Percentiles rank a stretch among this genome's conserved stretches.
Evolutionary conservation across 35 echinoderm and acorn worm species (phyloP).

Genomic region (Ophioderma brevispina): DNA sequence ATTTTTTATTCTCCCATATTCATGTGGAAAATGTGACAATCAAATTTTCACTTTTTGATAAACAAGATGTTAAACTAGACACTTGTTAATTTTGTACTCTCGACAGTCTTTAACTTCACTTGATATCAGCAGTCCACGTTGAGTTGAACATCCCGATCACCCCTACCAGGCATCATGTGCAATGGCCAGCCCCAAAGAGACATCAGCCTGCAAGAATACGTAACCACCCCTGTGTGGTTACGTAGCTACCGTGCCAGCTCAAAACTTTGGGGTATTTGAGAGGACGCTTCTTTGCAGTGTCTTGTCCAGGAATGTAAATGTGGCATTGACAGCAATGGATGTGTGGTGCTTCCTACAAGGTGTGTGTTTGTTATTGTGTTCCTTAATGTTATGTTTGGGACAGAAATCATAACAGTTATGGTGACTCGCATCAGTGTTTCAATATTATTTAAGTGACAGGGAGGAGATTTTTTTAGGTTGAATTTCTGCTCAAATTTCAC

Average conservation of each 20-base stretch:
- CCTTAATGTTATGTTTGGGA: no score
- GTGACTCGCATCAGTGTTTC: no score
- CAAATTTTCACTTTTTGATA: no score
- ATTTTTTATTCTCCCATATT: no score
- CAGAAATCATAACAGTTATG: no score
- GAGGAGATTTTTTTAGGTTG: no score
- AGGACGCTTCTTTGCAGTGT: constrained; percentile 60
- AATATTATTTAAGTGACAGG: no score
- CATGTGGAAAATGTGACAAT: no score
- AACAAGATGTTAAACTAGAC: no score
- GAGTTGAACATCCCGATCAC: constrained; percentile 67
- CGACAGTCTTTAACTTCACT: no score
- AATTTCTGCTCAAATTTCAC: no score
- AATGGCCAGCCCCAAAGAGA: constrained; percentile 57
- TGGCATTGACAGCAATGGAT: constrained; percentile 73
- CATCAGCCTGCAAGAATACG: constrained; percentile 62
- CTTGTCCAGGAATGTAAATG: constrained; percentile 16
- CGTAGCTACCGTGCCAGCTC: constrained; percentile 54
- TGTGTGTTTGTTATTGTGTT: constrained; percentile 6
- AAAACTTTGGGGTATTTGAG: constrained; percentile 56
- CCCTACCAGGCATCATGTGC: constrained; percentile 55
- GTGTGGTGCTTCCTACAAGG: constrained; percentile 96
- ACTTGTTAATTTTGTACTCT: no score
- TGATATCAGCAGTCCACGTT: constrained; percentile 54
- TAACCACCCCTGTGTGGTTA: constrained; percentile 67